Evolutionary conservation across 2,888 invertebrate species (phyloP).

Genomic region (Drosophila yooni): DNA sequence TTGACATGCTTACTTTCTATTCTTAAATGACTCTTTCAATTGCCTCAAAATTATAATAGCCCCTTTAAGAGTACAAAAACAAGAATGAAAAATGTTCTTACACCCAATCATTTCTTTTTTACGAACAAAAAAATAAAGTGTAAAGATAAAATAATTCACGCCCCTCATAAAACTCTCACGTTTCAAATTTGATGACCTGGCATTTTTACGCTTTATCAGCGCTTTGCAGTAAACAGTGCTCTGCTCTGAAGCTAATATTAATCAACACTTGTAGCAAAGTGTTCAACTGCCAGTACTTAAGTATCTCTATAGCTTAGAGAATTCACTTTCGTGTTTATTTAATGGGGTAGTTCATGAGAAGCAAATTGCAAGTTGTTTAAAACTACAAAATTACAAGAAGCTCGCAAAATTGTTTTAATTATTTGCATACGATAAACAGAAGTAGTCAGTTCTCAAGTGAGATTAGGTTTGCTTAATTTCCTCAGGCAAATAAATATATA

Average conservation of each 20-base stretch:
- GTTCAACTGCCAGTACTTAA: neutral
- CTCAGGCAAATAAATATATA: constrained; percentile 2
- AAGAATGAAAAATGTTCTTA: constrained; percentile 32
- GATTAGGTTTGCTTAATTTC: constrained; percentile 3
- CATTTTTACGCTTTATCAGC: constrained; percentile 62
- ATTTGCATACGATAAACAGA: constrained; percentile 31
- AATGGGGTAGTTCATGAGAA: constrained; percentile 17
- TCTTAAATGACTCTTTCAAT: neutral
- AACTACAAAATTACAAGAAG: constrained; percentile 5
- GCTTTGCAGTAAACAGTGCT: constrained; percentile 29
- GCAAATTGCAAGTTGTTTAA: constrained; percentile 34
- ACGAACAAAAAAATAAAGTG: constrained; percentile 5
- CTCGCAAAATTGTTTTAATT: constrained; percentile 9
- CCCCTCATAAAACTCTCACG: constrained; percentile 53
- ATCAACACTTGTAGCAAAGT: constrained; percentile 20
- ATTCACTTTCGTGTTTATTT: constrained; percentile 21
- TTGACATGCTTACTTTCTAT: neutral
- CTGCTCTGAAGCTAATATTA: constrained; percentile 33
- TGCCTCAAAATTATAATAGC: neutral
- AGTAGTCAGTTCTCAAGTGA: constrained; percentile 6
- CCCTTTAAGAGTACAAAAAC: neutral
- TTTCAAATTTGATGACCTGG: constrained; percentile 54
- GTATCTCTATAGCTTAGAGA: constrained; percentile 1
- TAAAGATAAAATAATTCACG: constrained; percentile 15
- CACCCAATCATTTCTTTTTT: constrained; percentile 26